A percentile compares a stretch with the other conserved stretches of the same genome.
Evolutionary conservation across 1,140 invertebrate species (phyloP).

Genomic region (Heliothis virescens): DNA sequence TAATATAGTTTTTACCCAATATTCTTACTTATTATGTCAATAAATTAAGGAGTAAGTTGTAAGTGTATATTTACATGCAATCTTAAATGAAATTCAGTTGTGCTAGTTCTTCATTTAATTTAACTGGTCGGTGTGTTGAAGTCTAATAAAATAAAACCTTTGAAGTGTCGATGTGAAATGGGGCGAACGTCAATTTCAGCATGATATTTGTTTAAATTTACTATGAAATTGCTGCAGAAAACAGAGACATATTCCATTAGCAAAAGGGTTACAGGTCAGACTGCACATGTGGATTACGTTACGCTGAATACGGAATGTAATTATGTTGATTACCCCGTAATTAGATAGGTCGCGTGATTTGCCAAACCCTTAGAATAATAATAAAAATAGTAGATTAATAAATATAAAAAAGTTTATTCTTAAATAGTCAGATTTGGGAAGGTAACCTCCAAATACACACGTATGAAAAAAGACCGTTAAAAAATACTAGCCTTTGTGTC

Average conservation of each 20-base stretch:
- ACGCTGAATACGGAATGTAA: neutral
- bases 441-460: neutral
- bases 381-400: too few relatives aligned
- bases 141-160: constrained; percentile 11
- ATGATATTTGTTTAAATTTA: neutral
- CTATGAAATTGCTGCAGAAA: constrained; percentile 14
- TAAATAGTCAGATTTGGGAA: too few relatives aligned
- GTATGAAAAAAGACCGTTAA: neutral
- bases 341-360: constrained; percentile 1
- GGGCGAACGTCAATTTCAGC: neutral
- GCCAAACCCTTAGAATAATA: too few relatives aligned
- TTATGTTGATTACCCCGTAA: neutral
- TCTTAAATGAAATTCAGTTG: neutral
- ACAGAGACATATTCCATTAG: neutral
- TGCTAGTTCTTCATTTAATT: neutral
- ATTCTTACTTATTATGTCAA: neutral
- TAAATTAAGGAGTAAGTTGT: too few relatives aligned
- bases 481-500: neutral
- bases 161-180: constrained; percentile 20
- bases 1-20: neutral
- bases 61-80: too few relatives aligned
- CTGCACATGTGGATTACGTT: neutral
- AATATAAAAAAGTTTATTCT: too few relatives aligned
- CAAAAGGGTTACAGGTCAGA: neutral
- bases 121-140: neutral